Conservation (phyloP, 37 sponge, comb jelly and placozoan genomes). For the Aplysina aerophoba region DNA sequence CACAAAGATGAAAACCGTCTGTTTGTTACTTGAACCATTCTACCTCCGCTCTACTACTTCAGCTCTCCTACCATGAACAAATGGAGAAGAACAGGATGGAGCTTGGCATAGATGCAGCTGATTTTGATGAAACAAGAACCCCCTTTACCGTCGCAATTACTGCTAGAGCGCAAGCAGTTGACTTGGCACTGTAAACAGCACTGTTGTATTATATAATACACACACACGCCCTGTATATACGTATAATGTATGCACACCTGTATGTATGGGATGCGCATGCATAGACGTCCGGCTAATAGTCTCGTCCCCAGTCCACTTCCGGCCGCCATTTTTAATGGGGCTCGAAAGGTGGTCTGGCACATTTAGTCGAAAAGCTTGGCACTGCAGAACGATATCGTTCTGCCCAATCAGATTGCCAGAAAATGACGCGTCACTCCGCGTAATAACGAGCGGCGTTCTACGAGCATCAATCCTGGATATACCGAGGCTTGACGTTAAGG, state of each 20-base stretch:
- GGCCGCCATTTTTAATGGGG: no score
- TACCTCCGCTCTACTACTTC: not conserved
- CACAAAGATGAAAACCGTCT: not conserved
- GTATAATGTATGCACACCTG: not conserved
- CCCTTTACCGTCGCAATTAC: conserved; percentile 86
- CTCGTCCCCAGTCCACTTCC: no score
- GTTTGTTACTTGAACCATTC: no score
- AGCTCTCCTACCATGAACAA: conserved; percentile 42
- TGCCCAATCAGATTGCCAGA: no score
- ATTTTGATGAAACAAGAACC: conserved; percentile 78
- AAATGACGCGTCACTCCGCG: no score
- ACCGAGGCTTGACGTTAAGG: no score
- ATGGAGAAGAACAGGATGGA: conserved; percentile 53
- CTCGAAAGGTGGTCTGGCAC: no score
- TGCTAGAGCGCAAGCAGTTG: conserved; percentile 82
- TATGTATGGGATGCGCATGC: not conserved
- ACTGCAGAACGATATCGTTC: no score
- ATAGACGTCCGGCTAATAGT: not conserved
- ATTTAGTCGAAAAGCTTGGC: no score
- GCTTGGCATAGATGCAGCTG: conserved; percentile 64
- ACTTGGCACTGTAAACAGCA: conserved; percentile 36
- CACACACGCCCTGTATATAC: not conserved
- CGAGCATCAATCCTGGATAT: no score
- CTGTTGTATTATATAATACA: not conserved
- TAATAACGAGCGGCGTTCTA: no score